phyloP scores from a whole-genome alignment of 2,888 invertebrate genomes.

The Callimorpha dominula region DNA sequence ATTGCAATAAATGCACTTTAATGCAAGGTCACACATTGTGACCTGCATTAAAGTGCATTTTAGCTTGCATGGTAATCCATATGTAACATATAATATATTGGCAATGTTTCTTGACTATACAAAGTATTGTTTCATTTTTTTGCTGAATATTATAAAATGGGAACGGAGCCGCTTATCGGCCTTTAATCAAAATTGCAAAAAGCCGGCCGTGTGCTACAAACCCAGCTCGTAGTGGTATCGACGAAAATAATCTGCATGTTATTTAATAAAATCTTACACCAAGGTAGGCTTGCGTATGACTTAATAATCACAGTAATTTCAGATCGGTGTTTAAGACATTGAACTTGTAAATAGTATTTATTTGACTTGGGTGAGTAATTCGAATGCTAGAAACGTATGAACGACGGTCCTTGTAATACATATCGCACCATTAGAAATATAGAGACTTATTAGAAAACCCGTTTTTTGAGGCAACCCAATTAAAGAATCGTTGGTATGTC shows the following conservation, averaged over 20 bases:
- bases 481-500: too few relatives aligned
- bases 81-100: neutral
- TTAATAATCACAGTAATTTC: neutral
- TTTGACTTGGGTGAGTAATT: neutral
- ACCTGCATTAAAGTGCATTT: neutral
- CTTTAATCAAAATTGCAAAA: conserved; percentile 44
- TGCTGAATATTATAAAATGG: neutral
- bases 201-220: conserved; percentile 12
- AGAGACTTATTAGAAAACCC: too few relatives aligned
- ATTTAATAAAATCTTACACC: neutral
- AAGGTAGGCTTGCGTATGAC: neutral
- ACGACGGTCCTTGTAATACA: neutral
- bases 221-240: conserved; percentile 13
- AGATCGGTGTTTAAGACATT: neutral
- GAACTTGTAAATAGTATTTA: neutral
- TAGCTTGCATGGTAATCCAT: neutral
- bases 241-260: conserved; percentile 26
- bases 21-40: neutral
- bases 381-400: neutral
- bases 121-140: neutral
- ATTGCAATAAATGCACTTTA: too few relatives aligned
- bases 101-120: neutral
- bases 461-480: too few relatives aligned
- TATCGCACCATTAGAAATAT: too few relatives aligned
- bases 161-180: conserved; percentile 6